Conservation (phyloP, 2,888 invertebrate genomes). For the Mongoloraphidia duomilia region DNA sequence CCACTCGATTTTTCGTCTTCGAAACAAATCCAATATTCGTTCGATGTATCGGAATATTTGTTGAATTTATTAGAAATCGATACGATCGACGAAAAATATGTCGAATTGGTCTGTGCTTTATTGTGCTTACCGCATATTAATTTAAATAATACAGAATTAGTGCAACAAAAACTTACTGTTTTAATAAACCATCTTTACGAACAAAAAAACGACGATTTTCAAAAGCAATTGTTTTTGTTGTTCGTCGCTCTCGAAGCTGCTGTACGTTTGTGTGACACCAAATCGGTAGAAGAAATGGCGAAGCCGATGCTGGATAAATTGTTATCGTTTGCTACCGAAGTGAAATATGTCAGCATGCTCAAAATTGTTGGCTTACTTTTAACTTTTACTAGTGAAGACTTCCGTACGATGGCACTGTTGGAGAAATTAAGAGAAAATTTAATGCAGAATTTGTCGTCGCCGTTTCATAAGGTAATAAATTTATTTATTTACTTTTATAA, state of each 20-base stretch:
- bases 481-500: conserved; percentile 4
- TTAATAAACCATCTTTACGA: too few relatives aligned
- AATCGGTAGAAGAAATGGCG: conserved; percentile 33
- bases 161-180: conserved; percentile 9
- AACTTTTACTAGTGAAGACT: conserved; percentile 31
- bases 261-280: conserved; percentile 38
- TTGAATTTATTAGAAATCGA: conserved; percentile 27
- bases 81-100: conserved; percentile 28
- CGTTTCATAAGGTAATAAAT: conserved; percentile 46
- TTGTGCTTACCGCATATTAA: conserved; percentile 42
- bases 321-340: conserved; percentile 32
- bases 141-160: conserved; percentile 9
- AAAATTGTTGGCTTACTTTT: conserved; percentile 39
- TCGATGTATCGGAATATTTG: conserved; percentile 28
- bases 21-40: conserved; percentile 26
- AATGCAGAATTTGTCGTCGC: conserved; percentile 49
- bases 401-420: conserved; percentile 31
- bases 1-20: conserved; percentile 40
- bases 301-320: conserved; percentile 31
- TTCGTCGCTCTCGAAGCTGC: conserved; percentile 42
- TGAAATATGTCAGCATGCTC: conserved; percentile 34
- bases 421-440: conserved; percentile 36
- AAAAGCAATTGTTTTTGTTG: conserved; percentile 35
- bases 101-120: conserved; percentile 33
- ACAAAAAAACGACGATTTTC: not conserved